phyloP scores from a whole-genome alignment of 2,113 vertebrate species.

The Mesocricetus auratus region DNA sequence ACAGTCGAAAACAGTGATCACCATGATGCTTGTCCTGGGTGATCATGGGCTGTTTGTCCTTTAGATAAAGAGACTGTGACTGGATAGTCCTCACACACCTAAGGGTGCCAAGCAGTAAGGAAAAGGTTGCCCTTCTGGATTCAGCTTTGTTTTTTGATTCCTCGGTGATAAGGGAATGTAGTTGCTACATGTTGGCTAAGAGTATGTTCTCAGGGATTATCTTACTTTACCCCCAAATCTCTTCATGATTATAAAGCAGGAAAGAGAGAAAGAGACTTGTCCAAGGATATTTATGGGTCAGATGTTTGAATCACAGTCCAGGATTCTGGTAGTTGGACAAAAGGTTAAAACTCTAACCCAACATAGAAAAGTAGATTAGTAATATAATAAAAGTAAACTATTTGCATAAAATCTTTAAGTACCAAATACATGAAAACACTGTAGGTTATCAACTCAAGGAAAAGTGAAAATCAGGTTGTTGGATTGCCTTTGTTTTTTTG shows the following conservation, averaged over 20 bases:
- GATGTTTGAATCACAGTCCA: not conserved
- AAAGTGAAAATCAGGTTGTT: not conserved
- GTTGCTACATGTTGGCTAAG: not conserved
- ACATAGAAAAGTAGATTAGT: not conserved
- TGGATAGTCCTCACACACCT: not conserved
- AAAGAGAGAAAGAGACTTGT: slow-evolving; percentile 20
- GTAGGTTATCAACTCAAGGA: not conserved
- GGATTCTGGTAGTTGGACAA: slow-evolving; percentile 45
- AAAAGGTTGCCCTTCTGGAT: not conserved
- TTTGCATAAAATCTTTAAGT: slow-evolving; percentile 11
- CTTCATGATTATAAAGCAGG: not conserved
- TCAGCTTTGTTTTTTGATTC: not conserved
- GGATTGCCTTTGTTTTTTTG: not conserved
- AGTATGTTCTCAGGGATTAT: not conserved
- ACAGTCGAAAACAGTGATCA: slow-evolving; percentile 52
- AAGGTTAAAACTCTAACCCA: slow-evolving; percentile 23
- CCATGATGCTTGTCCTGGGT: not conserved
- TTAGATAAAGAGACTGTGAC: not conserved
- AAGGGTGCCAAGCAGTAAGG: not conserved
- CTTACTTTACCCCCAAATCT: not conserved
- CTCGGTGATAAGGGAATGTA: not conserved
- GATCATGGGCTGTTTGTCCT: not conserved
- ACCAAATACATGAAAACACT: slow-evolving; percentile 4
- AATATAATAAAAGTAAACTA: slow-evolving; percentile 29
- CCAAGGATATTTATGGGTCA: not conserved